Evolutionary conservation across 2,888 invertebrate species (phyloP), one percentile per base, ranked within the genome.

Genomic region (Crematogaster levior): DNA sequence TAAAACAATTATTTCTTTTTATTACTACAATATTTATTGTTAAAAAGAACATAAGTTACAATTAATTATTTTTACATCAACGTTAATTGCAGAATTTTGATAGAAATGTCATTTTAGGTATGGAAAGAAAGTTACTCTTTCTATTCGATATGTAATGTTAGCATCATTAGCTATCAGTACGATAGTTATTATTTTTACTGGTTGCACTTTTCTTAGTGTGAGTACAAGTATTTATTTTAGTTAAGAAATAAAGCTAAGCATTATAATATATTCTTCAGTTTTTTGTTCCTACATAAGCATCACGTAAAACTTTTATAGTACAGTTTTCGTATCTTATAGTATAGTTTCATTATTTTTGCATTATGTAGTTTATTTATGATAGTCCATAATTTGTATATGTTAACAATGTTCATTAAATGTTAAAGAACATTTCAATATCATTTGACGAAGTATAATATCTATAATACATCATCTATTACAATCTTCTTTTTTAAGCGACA

Each of bases 201-300:
- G 74, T 24, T 68, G 68, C 21, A 77, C 77, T 40, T 77, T 77
- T 68, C 77, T 68, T 10, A 70, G 77, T 48, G 77, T 68, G 21
- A 77, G 77, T 74, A 61, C 6, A 48, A 15, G 15, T 21, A 21
- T 21, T 46, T 10, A 60, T 60, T 34, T 60, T 34, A 60, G 0
- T 58, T n/a, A 60, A 37, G 1, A 37, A 4, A 24, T 56, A 37
- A 24, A 58, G 15, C 15, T 53, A 12, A 53, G 5, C 4, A 40
- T 24, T n/a, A 12, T 6, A 43, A 6, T 40, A 18, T 6, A 40
- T 34, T 21, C 1, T 34, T 34, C 6, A 21, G 10, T 21, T 34
- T 27, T 65, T 46, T 65, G 30, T 46, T 27, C 0, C 40, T 21
- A 6, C n/a, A n/a, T 40, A 37, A 37, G 12, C 15, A 30, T 24